phyloP scores from a whole-genome alignment of 2,888 invertebrate species.

The Callyntrura sp. region DNA sequence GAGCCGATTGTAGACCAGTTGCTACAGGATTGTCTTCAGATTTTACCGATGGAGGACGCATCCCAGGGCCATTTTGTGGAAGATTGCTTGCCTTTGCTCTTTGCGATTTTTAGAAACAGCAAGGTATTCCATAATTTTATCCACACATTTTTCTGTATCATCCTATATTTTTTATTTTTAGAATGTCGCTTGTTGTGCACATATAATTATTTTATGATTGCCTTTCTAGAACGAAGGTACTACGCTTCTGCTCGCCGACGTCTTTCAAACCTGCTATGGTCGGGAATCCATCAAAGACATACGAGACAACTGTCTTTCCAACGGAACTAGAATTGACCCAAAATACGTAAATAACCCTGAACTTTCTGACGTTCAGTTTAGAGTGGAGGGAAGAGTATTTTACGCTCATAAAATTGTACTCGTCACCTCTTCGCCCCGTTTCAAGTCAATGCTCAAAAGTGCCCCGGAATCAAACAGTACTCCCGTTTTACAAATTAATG shows the following conservation, averaged over 20 bases:
- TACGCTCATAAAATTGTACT: slow-evolving; percentile 97
- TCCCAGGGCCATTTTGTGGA: slow-evolving; percentile 92
- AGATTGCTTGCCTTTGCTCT: slow-evolving; percentile 94
- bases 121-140: slow-evolving; percentile 88
- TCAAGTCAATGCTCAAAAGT: slow-evolving; percentile 93
- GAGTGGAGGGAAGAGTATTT: slow-evolving; percentile 95
- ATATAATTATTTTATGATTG: too few relatives aligned
- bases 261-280: slow-evolving; percentile 95
- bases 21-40: slow-evolving; percentile 95
- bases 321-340: slow-evolving; percentile 93
- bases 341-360: slow-evolving; percentile 98
- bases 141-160: not conserved
- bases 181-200: too few relatives aligned
- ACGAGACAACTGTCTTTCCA: slow-evolving; percentile 87
- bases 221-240: slow-evolving; percentile 93
- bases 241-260: slow-evolving; percentile 93
- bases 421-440: slow-evolving; percentile 94
- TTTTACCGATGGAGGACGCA: slow-evolving; percentile 95
- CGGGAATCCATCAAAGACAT: slow-evolving; percentile 93
- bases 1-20: slow-evolving; percentile 95
- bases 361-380: slow-evolving; percentile 95
- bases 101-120: slow-evolving; percentile 95
- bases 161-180: too few relatives aligned
- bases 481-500: slow-evolving; percentile 96
- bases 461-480: slow-evolving; percentile 91